Conservation (phyloP, 2,113 vertebrate genomes). For the Brachyistius frenatus region DNA sequence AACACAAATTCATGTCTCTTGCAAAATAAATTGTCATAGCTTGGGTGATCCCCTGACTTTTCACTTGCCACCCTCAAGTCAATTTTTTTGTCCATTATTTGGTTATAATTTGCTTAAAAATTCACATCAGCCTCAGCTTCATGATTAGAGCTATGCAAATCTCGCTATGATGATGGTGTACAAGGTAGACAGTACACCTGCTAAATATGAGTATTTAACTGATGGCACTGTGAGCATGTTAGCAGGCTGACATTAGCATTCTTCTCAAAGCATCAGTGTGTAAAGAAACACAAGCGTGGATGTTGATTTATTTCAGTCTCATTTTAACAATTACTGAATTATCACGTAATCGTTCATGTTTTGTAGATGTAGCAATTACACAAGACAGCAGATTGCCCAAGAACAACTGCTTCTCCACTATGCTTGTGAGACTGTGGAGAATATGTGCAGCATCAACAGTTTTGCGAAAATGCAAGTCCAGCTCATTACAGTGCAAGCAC, state of each 20-base stretch:
- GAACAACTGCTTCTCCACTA: conserved; percentile 26
- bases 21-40: background rate
- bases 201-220: background rate
- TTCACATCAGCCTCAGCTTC: background rate
- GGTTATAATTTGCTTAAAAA: background rate
- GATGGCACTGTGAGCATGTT: background rate
- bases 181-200: background rate
- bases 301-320: background rate
- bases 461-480: conserved; percentile 72
- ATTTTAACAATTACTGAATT: conserved; percentile 21
- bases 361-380: conserved; percentile 43
- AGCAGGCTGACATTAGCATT: background rate
- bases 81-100: background rate
- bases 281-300: conserved; percentile 4
- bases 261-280: background rate
- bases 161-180: background rate
- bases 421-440: conserved; percentile 42
- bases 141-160: too few species aligned
- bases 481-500: conserved; percentile 69
- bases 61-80: background rate
- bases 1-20: background rate
- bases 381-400: conserved; percentile 42
- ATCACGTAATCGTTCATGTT: conserved; percentile 30
- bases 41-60: background rate
- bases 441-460: conserved; percentile 71